Conservation (phyloP, 2,113 vertebrate species). For the Crotalus helleri region DNA sequence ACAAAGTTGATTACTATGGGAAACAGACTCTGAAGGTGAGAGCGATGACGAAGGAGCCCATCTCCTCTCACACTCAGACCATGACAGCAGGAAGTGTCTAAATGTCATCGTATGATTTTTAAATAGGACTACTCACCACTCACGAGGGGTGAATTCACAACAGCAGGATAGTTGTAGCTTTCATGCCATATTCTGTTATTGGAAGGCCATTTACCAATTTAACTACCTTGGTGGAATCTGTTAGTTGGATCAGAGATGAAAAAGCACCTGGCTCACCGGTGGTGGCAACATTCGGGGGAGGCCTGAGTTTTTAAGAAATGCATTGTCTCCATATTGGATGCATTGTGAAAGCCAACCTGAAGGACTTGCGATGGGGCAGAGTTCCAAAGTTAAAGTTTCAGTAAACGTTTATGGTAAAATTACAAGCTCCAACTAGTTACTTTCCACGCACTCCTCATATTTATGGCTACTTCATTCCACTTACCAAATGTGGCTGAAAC, state of each 20-base stretch:
- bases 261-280: fast-evolving
- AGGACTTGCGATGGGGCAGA: background rate
- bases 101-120: constrained; percentile 41
- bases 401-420: no score
- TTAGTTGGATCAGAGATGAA: background rate
- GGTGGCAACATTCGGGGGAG: background rate
- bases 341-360: background rate
- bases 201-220: background rate
- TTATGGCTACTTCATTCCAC: background rate
- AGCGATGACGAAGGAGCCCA: no score
- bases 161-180: background rate
- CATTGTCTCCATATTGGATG: background rate
- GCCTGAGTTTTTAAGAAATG: background rate
- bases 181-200: background rate
- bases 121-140: constrained; percentile 34
- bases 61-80: no score
- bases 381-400: background rate
- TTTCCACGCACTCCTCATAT: background rate
- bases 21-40: constrained; percentile 34
- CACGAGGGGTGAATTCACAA: background rate
- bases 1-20: constrained; percentile 42
- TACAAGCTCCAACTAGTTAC: background rate
- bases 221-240: background rate
- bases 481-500: background rate
- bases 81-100: constrained; percentile 15